phyloP scores from a whole-genome alignment of 2,797 vertebrate species.

The Nyctalus aviator region DNA sequence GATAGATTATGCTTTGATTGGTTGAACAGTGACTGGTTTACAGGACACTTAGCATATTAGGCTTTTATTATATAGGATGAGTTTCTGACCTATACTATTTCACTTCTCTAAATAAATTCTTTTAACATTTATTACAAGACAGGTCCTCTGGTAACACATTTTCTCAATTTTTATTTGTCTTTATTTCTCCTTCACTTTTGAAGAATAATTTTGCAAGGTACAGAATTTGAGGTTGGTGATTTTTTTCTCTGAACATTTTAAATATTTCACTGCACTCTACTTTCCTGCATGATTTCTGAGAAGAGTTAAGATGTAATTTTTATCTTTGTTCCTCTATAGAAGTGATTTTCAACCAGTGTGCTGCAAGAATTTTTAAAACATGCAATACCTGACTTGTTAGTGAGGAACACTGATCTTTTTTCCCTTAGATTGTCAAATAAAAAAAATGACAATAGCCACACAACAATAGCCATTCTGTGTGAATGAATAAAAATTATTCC shows the following conservation, averaged over 20 bases:
- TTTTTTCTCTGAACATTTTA: neutral
- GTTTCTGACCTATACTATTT: neutral
- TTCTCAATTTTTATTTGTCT: neutral
- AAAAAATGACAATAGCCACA: neutral
- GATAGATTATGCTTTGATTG: too few relatives aligned
- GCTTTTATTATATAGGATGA: neutral
- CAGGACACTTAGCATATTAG: too few relatives aligned
- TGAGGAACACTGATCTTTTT: neutral
- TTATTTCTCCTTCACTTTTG: conserved; percentile 9
- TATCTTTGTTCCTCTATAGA: neutral
- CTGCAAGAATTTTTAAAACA: neutral
- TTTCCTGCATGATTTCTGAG: conserved; percentile 3
- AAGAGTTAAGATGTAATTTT: neutral
- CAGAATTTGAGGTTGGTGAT: neutral
- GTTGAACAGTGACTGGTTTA: too few relatives aligned
- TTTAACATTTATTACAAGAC: neutral
- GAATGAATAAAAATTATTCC: neutral
- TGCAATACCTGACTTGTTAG: neutral
- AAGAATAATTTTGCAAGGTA: neutral
- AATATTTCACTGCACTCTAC: neutral
- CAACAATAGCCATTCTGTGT: neutral
- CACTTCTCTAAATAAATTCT: neutral
- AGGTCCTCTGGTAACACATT: neutral
- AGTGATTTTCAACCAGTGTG: neutral
- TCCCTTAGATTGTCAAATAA: neutral